Evolutionary conservation across 2,888 invertebrate species (phyloP), one percentile per base, ranked within the genome.

Genomic region (Julus scandinavius): DNA sequence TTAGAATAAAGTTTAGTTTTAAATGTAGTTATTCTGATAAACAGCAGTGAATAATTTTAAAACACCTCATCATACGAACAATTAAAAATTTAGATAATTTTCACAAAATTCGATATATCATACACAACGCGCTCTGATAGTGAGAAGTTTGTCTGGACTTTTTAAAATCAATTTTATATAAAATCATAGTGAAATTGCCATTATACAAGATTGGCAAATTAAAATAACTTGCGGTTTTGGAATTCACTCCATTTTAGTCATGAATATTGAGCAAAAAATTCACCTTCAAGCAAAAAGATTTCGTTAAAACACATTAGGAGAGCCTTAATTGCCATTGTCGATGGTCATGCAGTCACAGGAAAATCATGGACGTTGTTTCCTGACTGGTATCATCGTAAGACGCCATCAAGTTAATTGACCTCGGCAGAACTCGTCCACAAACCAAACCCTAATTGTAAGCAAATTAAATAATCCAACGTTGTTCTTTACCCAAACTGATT

Each of bases 401-500:
- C 29, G 80, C 80, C 80, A 80, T 80, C 80, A 85, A 20, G n/a
- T 50, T 58, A 87, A 87, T 87, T 87, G 49, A 87, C 54, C 87
- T 87, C 40, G 87, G 58, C 87, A 63, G 54, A 58, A 40, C 40
- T 87, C 58, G 87, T 87, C 58, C 87, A 29, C 63, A 58, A 54
- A 87, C 54, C 54, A 63, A 63, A 20, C 87, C 49, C 40, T 87
- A 87, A 87, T 87, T 54, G 87, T 85, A 85, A 85, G 50, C 50
- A 85, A 85, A 50, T 50, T 85, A 50, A 50, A 54, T 50, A 87
- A 58, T 87, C 87, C 80, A 80, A 80, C 80, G 38, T 80, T 80
- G 80, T 80, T 80, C 85, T 85, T 49, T 49, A 85, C 58, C 40
- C 87, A 20, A 87, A 87, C 54, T 87, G 63, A 87, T 87, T 87